A percentile compares a stretch with the other conserved stretches of the same genome.
Evolutionary conservation across 1,140 invertebrate species (phyloP).

Genomic region (Cepaea nemoralis): DNA sequence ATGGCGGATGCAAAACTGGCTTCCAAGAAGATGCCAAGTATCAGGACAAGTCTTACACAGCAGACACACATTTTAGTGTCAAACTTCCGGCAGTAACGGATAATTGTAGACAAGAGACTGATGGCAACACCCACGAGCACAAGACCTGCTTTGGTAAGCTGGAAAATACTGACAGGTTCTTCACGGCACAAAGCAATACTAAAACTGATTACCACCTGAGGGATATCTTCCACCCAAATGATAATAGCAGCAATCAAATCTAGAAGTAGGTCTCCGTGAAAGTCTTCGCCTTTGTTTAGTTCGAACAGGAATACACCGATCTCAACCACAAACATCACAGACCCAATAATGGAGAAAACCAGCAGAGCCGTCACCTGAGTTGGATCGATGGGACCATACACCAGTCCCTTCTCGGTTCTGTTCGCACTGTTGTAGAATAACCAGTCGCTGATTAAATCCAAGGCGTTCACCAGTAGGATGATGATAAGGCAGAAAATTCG

Average conservation of each 20-base stretch:
- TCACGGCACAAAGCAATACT: slow-evolving; percentile 56
- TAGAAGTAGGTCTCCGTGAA: not conserved
- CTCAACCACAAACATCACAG: not conserved
- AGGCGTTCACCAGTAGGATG: not conserved
- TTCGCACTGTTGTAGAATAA: not conserved
- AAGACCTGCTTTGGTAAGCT: slow-evolving; percentile 60
- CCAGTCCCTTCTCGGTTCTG: not conserved
- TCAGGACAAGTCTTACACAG: slow-evolving; percentile 57
- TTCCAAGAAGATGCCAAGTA: slow-evolving; percentile 57
- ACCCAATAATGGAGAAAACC: not conserved
- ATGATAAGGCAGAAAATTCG: not conserved
- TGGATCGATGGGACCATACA: not conserved
- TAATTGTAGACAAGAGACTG: slow-evolving; percentile 51
- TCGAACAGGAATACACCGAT: not conserved
- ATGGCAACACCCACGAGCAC: slow-evolving; percentile 57
- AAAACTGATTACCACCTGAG: slow-evolving; percentile 47
- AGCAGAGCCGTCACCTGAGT: not conserved
- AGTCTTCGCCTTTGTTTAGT: not conserved
- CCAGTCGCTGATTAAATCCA: not conserved
- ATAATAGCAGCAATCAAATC: slow-evolving; percentile 56
- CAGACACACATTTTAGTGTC: slow-evolving; percentile 44
- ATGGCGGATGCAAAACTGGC: slow-evolving; percentile 52
- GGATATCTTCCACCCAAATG: slow-evolving; percentile 64
- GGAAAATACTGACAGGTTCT: slow-evolving; percentile 62
- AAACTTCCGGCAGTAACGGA: slow-evolving; percentile 56